phyloP scores from a whole-genome alignment of 1,140 invertebrate genomes.

The Drosophila punjabiensis region DNA sequence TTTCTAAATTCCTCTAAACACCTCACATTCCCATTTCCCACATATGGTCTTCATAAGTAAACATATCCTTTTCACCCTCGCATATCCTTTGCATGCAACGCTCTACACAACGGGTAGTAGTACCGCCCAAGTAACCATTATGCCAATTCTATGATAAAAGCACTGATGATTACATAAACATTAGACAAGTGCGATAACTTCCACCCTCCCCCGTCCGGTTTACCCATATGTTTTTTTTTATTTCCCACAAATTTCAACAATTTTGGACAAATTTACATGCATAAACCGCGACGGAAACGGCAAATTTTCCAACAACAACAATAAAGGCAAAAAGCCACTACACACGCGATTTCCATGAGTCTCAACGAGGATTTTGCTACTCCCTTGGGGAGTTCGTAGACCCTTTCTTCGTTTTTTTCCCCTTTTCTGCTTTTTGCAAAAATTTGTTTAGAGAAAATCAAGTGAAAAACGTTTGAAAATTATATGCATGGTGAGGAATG shows the following conservation, averaged over 20 bases:
- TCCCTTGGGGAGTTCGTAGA: constrained; percentile 45
- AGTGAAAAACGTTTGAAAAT: constrained; percentile 74
- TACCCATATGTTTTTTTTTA: constrained; percentile 65
- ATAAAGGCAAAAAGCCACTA: constrained; percentile 58
- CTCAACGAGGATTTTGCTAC: constrained; percentile 36
- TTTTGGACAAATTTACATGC: constrained; percentile 83
- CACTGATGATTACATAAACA: constrained; percentile 68
- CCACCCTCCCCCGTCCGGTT: constrained; percentile 2
- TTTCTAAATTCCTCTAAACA: not conserved
- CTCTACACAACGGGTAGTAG: constrained; percentile 23
- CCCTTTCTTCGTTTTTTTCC: constrained; percentile 75
- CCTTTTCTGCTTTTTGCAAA: constrained; percentile 54
- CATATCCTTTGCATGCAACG: constrained; percentile 27
- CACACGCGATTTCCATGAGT: constrained; percentile 66
- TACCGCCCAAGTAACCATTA: constrained; percentile 32
- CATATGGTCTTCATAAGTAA: constrained; percentile 14
- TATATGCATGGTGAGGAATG: constrained; percentile 55
- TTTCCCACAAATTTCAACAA: constrained; percentile 82
- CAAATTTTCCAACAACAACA: constrained; percentile 77
- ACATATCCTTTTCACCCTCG: not conserved
- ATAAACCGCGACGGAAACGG: constrained; percentile 73
- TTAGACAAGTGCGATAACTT: constrained; percentile 67
- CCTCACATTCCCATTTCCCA: not conserved
- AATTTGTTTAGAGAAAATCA: constrained; percentile 76
- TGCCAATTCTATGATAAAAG: constrained; percentile 70